These are phyloP conservation scores for Myzus persicae DNA, from an alignment of 1,140 invertebrate species.

Conservation along the genomic window DNA sequence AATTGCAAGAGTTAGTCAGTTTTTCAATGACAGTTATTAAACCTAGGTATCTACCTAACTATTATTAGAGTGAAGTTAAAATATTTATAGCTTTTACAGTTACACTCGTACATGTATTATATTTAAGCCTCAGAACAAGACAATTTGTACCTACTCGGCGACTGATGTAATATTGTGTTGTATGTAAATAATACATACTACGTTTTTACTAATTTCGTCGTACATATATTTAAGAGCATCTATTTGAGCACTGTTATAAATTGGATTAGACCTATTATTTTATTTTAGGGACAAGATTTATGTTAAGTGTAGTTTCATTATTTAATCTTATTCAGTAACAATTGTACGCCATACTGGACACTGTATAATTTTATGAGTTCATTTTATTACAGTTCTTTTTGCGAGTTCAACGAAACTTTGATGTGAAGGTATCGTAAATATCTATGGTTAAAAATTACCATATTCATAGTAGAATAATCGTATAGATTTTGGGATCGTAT, in stretches of 20 bases:
- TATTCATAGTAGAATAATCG: background rate
- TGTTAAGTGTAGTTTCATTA: background rate
- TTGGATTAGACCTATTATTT: background rate
- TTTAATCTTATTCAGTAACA: background rate
- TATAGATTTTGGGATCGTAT: constrained; percentile 18
- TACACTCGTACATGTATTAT: background rate
- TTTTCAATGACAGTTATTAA: background rate
- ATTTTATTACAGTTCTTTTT: constrained; percentile 18
- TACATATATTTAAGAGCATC: background rate
- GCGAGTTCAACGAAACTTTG: constrained; percentile 16
- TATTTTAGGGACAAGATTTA: background rate
- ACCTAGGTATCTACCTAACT: background rate
- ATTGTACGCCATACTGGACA: background rate
- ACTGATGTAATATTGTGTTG: background rate
- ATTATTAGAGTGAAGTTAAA: background rate
- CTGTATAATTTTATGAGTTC: constrained; percentile 18
- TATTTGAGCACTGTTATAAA: background rate
- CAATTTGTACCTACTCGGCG: background rate
- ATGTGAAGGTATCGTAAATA: constrained; percentile 18
- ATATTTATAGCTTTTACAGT: background rate
- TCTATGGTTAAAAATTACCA: constrained; percentile 7
- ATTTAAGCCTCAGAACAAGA: background rate
- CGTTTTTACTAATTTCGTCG: background rate
- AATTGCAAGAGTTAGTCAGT: background rate
- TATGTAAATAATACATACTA: no score